Conservation (phyloP, 2,797 vertebrate genomes). For the Danionella dracula region DNA sequence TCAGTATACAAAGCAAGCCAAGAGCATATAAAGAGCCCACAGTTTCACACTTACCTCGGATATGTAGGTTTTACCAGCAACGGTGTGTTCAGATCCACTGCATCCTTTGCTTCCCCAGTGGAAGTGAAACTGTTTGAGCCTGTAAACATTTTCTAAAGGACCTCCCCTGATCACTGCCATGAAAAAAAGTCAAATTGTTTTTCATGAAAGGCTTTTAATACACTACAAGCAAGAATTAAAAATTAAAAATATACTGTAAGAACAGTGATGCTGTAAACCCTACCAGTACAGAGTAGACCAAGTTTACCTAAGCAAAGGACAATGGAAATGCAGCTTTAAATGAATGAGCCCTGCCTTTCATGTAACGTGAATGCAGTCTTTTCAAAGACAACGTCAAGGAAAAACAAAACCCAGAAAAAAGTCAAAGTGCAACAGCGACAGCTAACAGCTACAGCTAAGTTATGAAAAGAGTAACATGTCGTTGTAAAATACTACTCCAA, state of each 20-base stretch:
- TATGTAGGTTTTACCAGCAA: conserved; percentile 80
- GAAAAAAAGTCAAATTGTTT: conserved; percentile 4
- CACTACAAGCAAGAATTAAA: no score
- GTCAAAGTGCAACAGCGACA: no score
- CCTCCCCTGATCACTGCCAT: conserved; percentile 81
- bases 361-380: neutral
- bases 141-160: conserved; percentile 82
- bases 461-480: no score
- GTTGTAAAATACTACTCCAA: no score
- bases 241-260: no score
- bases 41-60: conserved; percentile 76
- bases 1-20: neutral
- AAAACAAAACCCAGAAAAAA: no score
- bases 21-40: neutral
- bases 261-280: no score
- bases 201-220: no score
- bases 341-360: neutral
- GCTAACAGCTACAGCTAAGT: no score
- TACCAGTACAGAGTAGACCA: no score
- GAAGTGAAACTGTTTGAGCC: conserved; percentile 94
- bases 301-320: neutral
- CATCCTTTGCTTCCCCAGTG: conserved; percentile 88
- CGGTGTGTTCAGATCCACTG: conserved; percentile 87
- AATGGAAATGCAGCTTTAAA: neutral
- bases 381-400: no score